These are phyloP conservation scores for Labeo calbasu DNA, from an alignment of 2,797 vertebrate genomes.

Conservation along the genomic window DNA sequence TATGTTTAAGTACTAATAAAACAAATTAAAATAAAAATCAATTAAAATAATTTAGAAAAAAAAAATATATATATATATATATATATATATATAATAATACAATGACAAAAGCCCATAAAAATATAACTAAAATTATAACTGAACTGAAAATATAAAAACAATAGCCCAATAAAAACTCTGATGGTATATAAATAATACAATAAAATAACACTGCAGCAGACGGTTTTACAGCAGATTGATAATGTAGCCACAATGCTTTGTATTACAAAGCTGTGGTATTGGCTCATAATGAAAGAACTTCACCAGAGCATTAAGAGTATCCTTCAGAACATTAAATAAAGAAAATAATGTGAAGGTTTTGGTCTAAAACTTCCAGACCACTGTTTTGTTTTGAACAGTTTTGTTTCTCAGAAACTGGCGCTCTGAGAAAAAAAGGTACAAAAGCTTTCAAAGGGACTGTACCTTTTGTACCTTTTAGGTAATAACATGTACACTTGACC, in stretches of 20 bases:
- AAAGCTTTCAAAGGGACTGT: not conserved
- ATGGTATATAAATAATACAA: not conserved
- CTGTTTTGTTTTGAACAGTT: not conserved
- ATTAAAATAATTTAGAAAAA: not conserved
- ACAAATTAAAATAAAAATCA: not conserved
- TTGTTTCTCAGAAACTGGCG: not conserved
- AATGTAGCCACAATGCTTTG: not conserved
- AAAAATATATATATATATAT: no score
- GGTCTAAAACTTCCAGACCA: slow-evolving; percentile 8
- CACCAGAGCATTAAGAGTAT: not conserved
- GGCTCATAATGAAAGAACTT: slow-evolving; percentile 10
- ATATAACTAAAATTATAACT: not conserved
- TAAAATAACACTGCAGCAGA: slow-evolving; percentile 2
- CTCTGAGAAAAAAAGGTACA: not conserved
- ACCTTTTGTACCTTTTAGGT: not conserved
- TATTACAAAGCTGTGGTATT: slow-evolving; percentile 12
- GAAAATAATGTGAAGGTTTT: not conserved
- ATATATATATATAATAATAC: no score
- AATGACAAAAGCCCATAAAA: not conserved
- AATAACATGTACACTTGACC: not conserved
- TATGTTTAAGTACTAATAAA: not conserved
- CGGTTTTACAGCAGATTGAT: not conserved
- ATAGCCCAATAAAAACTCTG: not conserved
- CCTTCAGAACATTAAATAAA: not conserved
- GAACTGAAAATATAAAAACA: not conserved